Evolutionary conservation across 2,113 vertebrate species (phyloP), one percentile per base, ranked within the genome.

Genomic region (Oostethus manadensis): DNA sequence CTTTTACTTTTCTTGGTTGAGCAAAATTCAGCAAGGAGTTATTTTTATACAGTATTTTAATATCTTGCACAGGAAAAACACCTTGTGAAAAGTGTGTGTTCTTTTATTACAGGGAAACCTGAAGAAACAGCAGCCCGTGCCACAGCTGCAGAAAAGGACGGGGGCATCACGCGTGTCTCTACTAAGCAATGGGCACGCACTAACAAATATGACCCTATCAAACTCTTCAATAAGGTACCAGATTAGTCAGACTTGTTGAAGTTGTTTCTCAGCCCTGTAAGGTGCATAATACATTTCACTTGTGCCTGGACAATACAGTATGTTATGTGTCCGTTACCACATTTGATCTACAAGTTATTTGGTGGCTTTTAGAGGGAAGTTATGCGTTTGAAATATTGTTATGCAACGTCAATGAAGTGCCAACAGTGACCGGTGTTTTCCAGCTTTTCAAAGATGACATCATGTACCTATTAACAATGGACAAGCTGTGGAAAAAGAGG

Each of bases 401-500:
- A 38, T 11, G 10, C 35, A 38, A 38, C 10, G 35, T 38, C 3
- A 42, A 60, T 33, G 29, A 35, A 51, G 56, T 62, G n/a, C 16
- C 4, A 33, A 33, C 29, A 33, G 42, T 65, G 2, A 43, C 10
- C 21, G 29, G 15, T 44, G 21, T 44, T n/a, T 66, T 48, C 47
- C 68, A 98, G 97, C 94, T 99, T 76, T 99, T 98, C 82, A 98
- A 97, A 90, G 97, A 98, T 78, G 97, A 99, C 79, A 95, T 99
- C 77, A 91, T 92, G 74, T 99, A 99, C 54, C 83, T 99, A 48
- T 85, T 99, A 79, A 97, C 94, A 4, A 99, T 99, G 97, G 97
- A 99, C 84, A 98, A 98, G 75, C 88, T 99, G 18, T 99, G 97
- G 97, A 93, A 93, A 79, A 99, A 97, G 85, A 94, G 97, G 81